phyloP scores from a whole-genome alignment of 2,888 invertebrate genomes.

The Trichopria drosophilae region DNA sequence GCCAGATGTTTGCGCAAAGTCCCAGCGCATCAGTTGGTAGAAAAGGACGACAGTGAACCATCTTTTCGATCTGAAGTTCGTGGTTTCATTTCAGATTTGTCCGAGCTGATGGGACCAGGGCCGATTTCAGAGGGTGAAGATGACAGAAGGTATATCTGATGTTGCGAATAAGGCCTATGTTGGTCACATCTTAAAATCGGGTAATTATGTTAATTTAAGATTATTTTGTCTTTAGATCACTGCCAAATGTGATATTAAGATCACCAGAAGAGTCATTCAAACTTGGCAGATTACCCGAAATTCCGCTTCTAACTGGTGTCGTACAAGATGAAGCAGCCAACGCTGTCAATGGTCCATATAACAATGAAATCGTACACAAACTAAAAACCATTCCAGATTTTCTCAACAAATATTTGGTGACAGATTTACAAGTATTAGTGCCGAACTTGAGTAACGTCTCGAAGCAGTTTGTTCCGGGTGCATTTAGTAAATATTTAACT shows the following conservation, averaged over 20 bases:
- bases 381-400: slow-evolving; percentile 57
- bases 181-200: background rate
- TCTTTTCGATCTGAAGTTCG: slow-evolving; percentile 55
- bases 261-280: slow-evolving; percentile 67
- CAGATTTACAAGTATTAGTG: slow-evolving; percentile 55
- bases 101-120: slow-evolving; percentile 66
- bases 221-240: slow-evolving; percentile 57
- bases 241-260: slow-evolving; percentile 69
- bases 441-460: slow-evolving; percentile 42
- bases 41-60: slow-evolving; percentile 63
- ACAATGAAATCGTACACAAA: slow-evolving; percentile 54
- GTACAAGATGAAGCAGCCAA: slow-evolving; percentile 72
- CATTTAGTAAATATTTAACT: slow-evolving; percentile 42
- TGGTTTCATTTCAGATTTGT: slow-evolving; percentile 66
- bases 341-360: slow-evolving; percentile 63
- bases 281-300: slow-evolving; percentile 61
- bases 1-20: slow-evolving; percentile 68
- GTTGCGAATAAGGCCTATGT: slow-evolving; percentile 1
- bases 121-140: slow-evolving; percentile 71
- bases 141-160: slow-evolving; percentile 58
- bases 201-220: background rate
- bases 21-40: slow-evolving; percentile 59
- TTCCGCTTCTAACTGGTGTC: slow-evolving; percentile 74
- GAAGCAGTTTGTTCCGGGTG: slow-evolving; percentile 38
- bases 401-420: slow-evolving; percentile 55